A percentile compares a stretch with the other conserved stretches of the same genome.
These are phyloP conservation scores for Danio tinwini DNA, from an alignment of 2,797 vertebrate genomes.

Conservation along the genomic window DNA sequence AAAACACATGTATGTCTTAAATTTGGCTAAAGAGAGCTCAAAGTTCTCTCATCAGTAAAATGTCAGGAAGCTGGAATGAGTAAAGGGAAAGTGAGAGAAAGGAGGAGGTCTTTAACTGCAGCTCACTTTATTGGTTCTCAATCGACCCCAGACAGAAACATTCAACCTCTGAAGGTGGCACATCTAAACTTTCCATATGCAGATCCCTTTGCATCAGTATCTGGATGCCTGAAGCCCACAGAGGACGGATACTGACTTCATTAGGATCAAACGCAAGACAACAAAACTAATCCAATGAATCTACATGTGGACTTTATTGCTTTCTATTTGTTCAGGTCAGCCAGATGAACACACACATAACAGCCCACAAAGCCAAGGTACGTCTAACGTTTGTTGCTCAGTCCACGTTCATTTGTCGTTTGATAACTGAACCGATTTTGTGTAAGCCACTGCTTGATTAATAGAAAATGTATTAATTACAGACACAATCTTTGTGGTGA, in stretches of 20 bases:
- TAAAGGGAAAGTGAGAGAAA: conserved; percentile 18
- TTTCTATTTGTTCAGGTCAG: conserved; percentile 62
- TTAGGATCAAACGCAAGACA: conserved; percentile 36
- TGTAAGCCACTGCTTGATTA: not conserved
- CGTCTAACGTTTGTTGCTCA: conserved; percentile 18
- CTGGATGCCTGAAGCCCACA: not conserved
- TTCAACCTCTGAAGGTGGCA: conserved; percentile 18
- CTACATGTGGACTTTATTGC: conserved; percentile 65
- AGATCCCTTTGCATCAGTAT: not conserved
- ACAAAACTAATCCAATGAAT: conserved; percentile 64
- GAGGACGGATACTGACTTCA: conserved; percentile 34
- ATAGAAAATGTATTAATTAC: not conserved
- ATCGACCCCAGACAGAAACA: conserved; percentile 5
- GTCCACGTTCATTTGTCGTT: not conserved
- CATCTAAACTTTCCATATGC: not conserved
- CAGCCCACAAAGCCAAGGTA: conserved; percentile 71
- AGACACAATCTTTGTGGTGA: not conserved
- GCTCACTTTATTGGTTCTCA: conserved; percentile 19
- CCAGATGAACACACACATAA: conserved; percentile 73
- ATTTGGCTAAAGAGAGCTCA: not conserved
- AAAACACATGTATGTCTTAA: not conserved
- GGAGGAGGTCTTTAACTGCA: conserved; percentile 45
- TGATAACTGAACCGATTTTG: not conserved
- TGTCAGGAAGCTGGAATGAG: not conserved
- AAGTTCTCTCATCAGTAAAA: conserved; percentile 2